These are phyloP conservation scores for Eidolon helvum DNA, from an alignment of 2,113 vertebrate species.

Conservation along the genomic window DNA sequence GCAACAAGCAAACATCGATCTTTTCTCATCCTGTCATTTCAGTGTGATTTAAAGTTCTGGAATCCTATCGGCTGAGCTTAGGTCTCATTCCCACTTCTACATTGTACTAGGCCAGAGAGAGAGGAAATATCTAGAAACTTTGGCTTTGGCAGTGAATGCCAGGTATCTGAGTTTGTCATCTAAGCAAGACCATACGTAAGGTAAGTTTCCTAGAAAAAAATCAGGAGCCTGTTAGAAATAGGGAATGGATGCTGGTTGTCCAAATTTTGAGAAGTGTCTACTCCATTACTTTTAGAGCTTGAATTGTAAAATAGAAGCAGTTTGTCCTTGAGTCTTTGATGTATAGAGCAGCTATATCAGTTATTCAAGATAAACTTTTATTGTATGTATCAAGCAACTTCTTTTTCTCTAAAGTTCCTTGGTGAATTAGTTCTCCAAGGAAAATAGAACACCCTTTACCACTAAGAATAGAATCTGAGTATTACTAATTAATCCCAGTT, in stretches of 20 bases:
- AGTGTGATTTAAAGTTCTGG: not conserved
- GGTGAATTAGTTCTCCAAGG: constrained; percentile 51
- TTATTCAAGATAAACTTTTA: not conserved
- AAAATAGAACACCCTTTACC: constrained; percentile 34
- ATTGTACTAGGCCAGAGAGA: not conserved
- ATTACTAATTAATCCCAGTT: constrained; percentile 64
- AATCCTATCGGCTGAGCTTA: not conserved
- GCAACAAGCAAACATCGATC: not conserved
- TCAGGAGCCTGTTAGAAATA: not conserved
- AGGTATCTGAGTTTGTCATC: not conserved
- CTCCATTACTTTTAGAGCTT: not conserved
- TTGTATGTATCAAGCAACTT: not conserved
- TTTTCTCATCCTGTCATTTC: not conserved
- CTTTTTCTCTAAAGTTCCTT: not conserved
- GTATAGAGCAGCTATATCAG: not conserved
- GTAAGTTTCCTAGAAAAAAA: not conserved
- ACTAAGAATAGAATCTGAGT: constrained; percentile 46
- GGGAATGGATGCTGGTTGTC: not conserved
- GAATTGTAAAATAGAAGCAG: not conserved
- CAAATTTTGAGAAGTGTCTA: not conserved
- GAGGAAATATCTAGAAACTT: no score
- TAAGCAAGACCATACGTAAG: not conserved
- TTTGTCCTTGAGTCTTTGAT: not conserved
- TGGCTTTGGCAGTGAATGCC: not conserved
- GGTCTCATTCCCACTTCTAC: not conserved